A percentile compares a stretch with the other conserved stretches of the same genome.
Evolutionary conservation across 2,113 vertebrate species (phyloP).

Genomic region (Eleginops maclovinus): DNA sequence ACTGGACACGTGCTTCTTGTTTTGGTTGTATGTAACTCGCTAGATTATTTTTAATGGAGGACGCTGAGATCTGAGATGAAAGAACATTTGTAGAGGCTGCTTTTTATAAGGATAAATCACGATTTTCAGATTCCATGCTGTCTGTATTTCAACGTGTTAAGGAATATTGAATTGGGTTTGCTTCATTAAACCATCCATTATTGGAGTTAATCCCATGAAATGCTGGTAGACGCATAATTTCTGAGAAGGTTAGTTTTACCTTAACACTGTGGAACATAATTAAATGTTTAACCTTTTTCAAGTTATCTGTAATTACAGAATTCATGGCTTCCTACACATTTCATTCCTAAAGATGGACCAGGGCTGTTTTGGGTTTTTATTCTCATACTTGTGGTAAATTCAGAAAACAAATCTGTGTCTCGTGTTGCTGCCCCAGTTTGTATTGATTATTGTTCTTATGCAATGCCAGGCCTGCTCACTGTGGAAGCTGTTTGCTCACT

Average conservation of each 20-base stretch:
- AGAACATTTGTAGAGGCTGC: constrained; percentile 74
- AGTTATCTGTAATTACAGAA: neutral
- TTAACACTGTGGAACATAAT: constrained; percentile 50
- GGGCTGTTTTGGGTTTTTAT: constrained; percentile 5
- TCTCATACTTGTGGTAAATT: neutral
- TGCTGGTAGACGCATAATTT: constrained; percentile 10
- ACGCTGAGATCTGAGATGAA: constrained; percentile 23
- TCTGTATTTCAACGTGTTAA: constrained; percentile 41
- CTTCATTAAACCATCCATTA: constrained; percentile 22
- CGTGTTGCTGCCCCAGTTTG: constrained; percentile 21
- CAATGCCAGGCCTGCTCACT: constrained; percentile 71
- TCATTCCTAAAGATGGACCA: constrained; percentile 14
- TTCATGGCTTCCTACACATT: constrained; percentile 1
- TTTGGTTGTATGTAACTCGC: constrained; percentile 55
- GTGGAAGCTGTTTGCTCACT: constrained; percentile 65
- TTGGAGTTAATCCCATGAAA: constrained; percentile 8
- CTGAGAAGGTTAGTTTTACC: constrained; percentile 2
- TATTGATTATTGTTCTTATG: constrained; percentile 49
- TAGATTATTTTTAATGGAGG: constrained; percentile 43
- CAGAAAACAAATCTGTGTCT: constrained; percentile 10
- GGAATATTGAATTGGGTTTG: constrained; percentile 24
- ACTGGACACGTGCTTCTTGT: constrained; percentile 49
- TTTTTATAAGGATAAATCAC: constrained; percentile 63
- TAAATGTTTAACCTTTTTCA: constrained; percentile 4
- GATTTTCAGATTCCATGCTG: constrained; percentile 31